Base-by-base conservation (phyloP, 2,888 invertebrate species). In the Tenthredo livida region DNA sequence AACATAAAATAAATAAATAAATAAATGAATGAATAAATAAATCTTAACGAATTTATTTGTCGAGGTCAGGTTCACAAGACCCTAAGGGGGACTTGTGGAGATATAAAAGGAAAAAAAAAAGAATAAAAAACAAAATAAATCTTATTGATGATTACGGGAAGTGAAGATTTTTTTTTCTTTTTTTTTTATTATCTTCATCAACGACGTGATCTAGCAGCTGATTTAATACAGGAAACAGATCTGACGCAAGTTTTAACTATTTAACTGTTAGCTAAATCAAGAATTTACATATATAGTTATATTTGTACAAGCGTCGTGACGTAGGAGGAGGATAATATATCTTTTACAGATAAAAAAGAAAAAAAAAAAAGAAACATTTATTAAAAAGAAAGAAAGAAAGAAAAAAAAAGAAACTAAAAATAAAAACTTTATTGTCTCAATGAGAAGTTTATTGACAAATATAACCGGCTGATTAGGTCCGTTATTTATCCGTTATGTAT, bases 401-500 rank as follows among this genome's bases (percentile, higher is more conserved):
- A 72, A 72, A 2, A 21, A 77, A 77, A 47, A 25, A 50, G 25
- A 77, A 9, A 50, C 25, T 40, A 40, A 40, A 40, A 40, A 40
- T 40, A 40, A 43, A 43, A 75, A 43, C 25, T 54, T 58, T 78
- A 78, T 58, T 37, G 33, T 54, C 50, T 54, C 86, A 86, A 90
- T 86, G 84, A 85, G 85, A 85, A 88, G 88, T 29, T 89, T 90
- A 90, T 90, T 88, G 88, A 91, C 88, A 88, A 89, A 54, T 77
- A 77, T 29, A 77, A 61, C 90, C 89, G 89, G 89, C 89, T 87
- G 88, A 88, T 85, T 89, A 47, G 87, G 83, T 67, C 90, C 90
- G 90, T 90, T 92, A 80, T 80, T 80, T 58, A 80, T 77, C 77
- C 77, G 90, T 92, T 92, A 89, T 93, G 93, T 93, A 93, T 73